Conservation (phyloP, 2,113 vertebrate species). For the Antigone vipio region DNA sequence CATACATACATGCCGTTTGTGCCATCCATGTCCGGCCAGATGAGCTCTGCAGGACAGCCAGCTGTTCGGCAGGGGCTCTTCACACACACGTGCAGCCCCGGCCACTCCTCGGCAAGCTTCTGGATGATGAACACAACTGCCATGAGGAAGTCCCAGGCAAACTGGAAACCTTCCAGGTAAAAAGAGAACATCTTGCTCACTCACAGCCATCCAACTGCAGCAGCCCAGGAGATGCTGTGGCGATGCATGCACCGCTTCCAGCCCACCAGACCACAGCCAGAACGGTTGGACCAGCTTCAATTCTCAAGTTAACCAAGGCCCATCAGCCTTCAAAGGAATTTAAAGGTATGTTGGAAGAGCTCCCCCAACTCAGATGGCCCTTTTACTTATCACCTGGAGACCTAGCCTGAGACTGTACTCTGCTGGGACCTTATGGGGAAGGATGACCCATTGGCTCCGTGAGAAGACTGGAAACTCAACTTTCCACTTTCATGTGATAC, state of each 20-base stretch:
- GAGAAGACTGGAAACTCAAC: not conserved
- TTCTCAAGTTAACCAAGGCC: not conserved
- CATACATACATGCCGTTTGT: not conserved
- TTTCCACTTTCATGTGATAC: not conserved
- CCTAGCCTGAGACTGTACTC: not conserved
- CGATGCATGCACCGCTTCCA: accelerated
- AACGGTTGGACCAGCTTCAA: accelerated
- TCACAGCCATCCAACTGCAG: accelerated
- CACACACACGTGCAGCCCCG: slow-evolving; percentile 47
- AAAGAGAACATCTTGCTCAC: not conserved
- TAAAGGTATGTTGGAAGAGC: not conserved
- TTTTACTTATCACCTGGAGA: not conserved
- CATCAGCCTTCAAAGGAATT: not conserved
- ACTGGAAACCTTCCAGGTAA: slow-evolving; percentile 40
- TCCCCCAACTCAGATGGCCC: accelerated
- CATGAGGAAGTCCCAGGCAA: slow-evolving; percentile 67
- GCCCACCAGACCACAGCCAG: too few relatives aligned
- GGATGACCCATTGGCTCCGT: not conserved
- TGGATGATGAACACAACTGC: slow-evolving; percentile 36
- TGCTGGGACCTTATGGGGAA: not conserved
- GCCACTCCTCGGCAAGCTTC: slow-evolving; percentile 66
- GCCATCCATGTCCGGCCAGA: slow-evolving; percentile 66
- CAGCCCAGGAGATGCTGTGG: not conserved
- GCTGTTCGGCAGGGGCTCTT: slow-evolving; percentile 50
- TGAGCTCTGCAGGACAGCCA: slow-evolving; percentile 36